Percentiles rank a stretch among this genome's conserved stretches.
Evolutionary conservation across 2,888 invertebrate species (phyloP).

Genomic region (Melanchra persicariae): DNA sequence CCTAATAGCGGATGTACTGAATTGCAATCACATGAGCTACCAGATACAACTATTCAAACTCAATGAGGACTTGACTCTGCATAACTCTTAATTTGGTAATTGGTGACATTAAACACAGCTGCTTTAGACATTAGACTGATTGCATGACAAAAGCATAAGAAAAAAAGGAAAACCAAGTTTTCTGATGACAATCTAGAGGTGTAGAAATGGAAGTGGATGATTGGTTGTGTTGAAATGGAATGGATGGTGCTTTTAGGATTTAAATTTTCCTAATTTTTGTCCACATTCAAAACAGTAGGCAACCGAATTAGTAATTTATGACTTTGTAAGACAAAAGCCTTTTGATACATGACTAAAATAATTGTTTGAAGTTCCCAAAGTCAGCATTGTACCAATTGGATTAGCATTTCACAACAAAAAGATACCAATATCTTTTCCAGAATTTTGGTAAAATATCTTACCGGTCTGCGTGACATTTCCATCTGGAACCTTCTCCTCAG

Average conservation of each 20-base stretch:
- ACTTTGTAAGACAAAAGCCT: background rate
- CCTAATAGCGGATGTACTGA: no score
- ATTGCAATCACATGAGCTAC: no score
- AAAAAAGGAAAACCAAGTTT: no score
- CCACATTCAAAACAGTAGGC: conserved; percentile 8
- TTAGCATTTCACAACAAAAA: conserved; percentile 6
- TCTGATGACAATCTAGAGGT: background rate
- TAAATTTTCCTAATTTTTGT: conserved; percentile 19
- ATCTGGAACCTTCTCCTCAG: conserved; percentile 94
- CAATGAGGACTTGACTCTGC: no score
- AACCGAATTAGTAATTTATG: background rate
- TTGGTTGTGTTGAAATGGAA: no score
- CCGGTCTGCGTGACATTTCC: conserved; percentile 92
- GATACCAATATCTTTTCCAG: background rate
- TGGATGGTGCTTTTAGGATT: no score
- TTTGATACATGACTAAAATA: background rate
- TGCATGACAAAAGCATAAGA: no score
- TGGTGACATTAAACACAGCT: no score
- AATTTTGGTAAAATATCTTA: conserved; percentile 61
- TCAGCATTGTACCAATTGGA: background rate
- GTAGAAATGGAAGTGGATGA: no score
- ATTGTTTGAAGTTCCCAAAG: background rate
- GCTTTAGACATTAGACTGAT: no score
- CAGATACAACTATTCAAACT: no score
- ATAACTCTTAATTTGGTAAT: no score